Evolutionary conservation across 2,797 vertebrate genomes (phyloP), one percentile per base, ranked within the genome.

Genomic region (Rhyacichthys aspro): DNA sequence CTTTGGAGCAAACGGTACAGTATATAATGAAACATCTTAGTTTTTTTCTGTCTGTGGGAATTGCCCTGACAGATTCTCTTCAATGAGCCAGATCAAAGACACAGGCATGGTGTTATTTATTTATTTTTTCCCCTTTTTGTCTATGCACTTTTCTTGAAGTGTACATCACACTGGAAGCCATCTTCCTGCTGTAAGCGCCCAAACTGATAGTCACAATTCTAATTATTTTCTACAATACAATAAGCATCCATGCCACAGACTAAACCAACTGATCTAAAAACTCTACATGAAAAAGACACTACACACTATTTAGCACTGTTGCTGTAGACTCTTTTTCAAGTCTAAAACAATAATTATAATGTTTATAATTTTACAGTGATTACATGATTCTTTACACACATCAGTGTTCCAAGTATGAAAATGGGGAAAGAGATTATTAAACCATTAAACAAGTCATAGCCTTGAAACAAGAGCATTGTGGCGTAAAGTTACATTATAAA

Each of bases 101-200:
- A 33, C 15, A 79, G 68, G 61, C 65, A 54, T 63, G 52, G 58
- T 62, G 57, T 77, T 55, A 55, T 59, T 59, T 52, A 50, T 55
- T 64, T 66, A n/a, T n/a, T n/a, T n/a, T n/a, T n/a, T n/a, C n/a
- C n/a, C n/a, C n/a, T n/a, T n/a, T n/a, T n/a, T n/a, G n/a, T n/a
- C n/a, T n/a, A n/a, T n/a, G n/a, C n/a, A n/a, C 23, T 68, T 65
- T 76, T 80, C 64, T 76, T 85, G 72, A 86, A 83, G 79, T 87
- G 81, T 82, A 88, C 86, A 86, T 88, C 84, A 81, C 66, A 75
- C 74, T 74, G 45, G 66, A 81, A 86, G 69, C 78, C 65, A 74
- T 81, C 69, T 88, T 55, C 81, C 55, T 48, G 39, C 48, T 71
- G 59, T 63, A 83, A 82, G 67, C 75, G 67, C 66, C 43, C 55